Evolutionary conservation across 2,113 vertebrate genomes (phyloP).

Genomic region (Strix aluco): DNA sequence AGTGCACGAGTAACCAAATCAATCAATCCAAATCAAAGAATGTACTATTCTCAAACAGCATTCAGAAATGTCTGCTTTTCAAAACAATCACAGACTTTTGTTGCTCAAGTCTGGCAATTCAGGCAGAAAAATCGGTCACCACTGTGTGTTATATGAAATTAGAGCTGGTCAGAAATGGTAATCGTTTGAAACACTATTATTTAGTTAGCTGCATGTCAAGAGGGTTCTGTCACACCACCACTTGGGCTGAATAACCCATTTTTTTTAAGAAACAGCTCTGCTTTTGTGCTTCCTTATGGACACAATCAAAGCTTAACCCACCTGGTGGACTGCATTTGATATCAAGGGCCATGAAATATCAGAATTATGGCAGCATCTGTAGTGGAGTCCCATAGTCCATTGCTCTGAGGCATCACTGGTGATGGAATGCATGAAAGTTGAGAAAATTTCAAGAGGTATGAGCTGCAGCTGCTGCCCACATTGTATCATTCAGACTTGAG

Average conservation of each 20-base stretch:
- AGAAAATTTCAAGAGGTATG: not conserved
- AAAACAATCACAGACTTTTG: not conserved
- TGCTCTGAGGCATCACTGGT: not conserved
- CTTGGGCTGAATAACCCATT: not conserved
- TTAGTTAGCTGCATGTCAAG: not conserved
- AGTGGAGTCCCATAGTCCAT: not conserved
- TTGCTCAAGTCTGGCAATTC: not conserved
- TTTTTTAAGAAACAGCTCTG: not conserved
- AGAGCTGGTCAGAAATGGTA: not conserved
- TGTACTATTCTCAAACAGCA: not conserved
- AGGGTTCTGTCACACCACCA: not conserved
- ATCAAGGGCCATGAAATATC: not conserved
- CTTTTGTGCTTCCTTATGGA: fast-evolving
- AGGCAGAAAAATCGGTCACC: not conserved
- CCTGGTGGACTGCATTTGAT: not conserved
- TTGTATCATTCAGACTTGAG: not conserved
- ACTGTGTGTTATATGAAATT: not conserved
- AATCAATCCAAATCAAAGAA: not conserved
- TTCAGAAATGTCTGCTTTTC: not conserved
- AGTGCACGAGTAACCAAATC: not conserved
- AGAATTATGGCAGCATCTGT: not conserved
- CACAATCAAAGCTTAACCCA: not conserved
- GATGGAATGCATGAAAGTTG: not conserved
- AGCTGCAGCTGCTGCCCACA: not conserved
- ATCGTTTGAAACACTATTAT: not conserved